phyloP scores from a whole-genome alignment of 2,797 vertebrate species.

The Channa striata region DNA sequence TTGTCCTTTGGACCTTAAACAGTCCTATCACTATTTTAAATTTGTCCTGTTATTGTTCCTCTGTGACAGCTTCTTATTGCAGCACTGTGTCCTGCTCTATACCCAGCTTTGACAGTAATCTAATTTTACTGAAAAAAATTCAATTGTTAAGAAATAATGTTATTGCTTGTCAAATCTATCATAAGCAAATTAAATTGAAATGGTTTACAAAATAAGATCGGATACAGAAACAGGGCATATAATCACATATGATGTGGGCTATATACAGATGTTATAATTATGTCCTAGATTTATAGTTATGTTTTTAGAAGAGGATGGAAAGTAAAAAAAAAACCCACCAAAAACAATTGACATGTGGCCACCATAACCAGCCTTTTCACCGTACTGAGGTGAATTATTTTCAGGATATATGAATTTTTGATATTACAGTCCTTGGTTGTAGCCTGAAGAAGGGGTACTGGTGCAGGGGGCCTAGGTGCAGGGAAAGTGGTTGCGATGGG shows the following conservation, averaged over 20 bases:
- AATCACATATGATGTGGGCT: neutral
- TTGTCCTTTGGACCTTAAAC: neutral
- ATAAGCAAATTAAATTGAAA: slow-evolving; percentile 19
- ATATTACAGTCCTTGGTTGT: slow-evolving; percentile 1
- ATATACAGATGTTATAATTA: slow-evolving; percentile 1
- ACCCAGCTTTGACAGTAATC: slow-evolving; percentile 36
- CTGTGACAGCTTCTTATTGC: slow-evolving; percentile 32
- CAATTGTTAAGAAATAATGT: slow-evolving; percentile 18
- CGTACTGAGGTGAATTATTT: slow-evolving; percentile 19
- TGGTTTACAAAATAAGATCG: slow-evolving; percentile 19
- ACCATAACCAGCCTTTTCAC: neutral
- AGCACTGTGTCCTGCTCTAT: neutral
- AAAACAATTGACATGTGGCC: slow-evolving; percentile 19
- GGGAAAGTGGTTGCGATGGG: slow-evolving; percentile 9
- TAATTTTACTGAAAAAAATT: slow-evolving; percentile 16
- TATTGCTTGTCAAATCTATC: slow-evolving; percentile 17
- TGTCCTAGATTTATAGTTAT: slow-evolving; percentile 18
- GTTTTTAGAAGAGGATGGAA: neutral
- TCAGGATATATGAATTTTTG: slow-evolving; percentile 26
- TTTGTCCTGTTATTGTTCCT: slow-evolving; percentile 16
- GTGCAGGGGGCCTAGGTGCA: neutral
- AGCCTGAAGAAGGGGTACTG: slow-evolving; percentile 21
- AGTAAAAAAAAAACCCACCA: neutral
- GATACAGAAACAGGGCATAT: neutral
- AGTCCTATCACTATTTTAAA: slow-evolving; percentile 15